Evolutionary conservation across 2,888 invertebrate species (phyloP), one percentile per base, ranked within the genome.

Genomic region (Sturmia bella): DNA sequence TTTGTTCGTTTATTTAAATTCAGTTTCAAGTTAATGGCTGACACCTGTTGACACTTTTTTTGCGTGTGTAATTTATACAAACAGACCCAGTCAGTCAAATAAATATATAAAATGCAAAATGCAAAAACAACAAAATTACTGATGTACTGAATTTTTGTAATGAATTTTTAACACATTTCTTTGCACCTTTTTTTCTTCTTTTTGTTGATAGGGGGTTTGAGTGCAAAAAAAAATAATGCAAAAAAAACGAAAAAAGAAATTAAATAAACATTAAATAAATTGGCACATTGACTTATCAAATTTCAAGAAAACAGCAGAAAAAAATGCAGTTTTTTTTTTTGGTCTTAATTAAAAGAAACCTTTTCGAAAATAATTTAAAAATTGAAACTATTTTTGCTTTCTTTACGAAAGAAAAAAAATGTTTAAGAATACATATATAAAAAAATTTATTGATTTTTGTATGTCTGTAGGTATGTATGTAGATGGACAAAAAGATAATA

Each of bases 281-380:
- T 79, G 78, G 78, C 72, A 82, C 84, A 85, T 85, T 85, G 84
- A 85, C 83, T 85, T 84, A 84, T 84, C 85, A 74, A 74, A 83
- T 85, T 85, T 80, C 85, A 70, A 75, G 4, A 54, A 61, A 32
- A 12, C 43, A 52, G 59, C 61, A 45, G 61, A 80, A 77, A 76
- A 24, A n/a, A n/a, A 3, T 3, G 52, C n/a, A 41, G 45, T 57
- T 17, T n/a, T n/a, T n/a, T n/a, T n/a, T n/a, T n/a, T 52, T 45
- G 70, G 56, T 74, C 57, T 68, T 39, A 59, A 78, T 74, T 50
- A 72, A 79, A 57, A 61, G 64, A 75, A 69, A 64, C 74, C 69
- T 69, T 32, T 75, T 75, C 56, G 37, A 69, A 75, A 63, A 57
- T 27, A 32, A 12, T 24, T 41, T 27, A n/a, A 37, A 48, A 39